Evolutionary conservation across 2,888 invertebrate species (phyloP).

Genomic region (Himalopsyche anomala): DNA sequence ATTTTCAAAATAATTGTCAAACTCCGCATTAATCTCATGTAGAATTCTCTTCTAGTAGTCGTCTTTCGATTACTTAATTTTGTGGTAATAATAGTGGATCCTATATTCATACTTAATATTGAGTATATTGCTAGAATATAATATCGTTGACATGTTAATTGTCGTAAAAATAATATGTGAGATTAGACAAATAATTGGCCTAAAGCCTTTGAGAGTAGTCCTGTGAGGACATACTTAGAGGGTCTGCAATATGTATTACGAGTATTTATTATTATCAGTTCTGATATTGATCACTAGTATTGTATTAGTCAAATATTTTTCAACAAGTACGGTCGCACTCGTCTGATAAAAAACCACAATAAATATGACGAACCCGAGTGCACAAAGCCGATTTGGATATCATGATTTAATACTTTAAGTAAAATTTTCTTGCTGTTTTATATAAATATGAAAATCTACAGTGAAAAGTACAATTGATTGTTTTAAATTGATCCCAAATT

Average conservation of each 20-base stretch:
- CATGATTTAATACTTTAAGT: slow-evolving; percentile 11
- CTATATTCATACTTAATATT: slow-evolving; percentile 54
- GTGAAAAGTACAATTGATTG: neutral
- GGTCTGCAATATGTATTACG: slow-evolving; percentile 44
- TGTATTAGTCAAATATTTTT: slow-evolving; percentile 18
- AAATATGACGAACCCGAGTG: slow-evolving; percentile 3
- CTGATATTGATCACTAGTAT: slow-evolving; percentile 1
- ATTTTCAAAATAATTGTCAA: too few species aligned
- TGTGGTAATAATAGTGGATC: slow-evolving; percentile 55
- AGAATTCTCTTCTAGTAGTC: neutral
- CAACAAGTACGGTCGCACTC: neutral
- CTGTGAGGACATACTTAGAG: slow-evolving; percentile 36
- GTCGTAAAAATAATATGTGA: slow-evolving; percentile 48
- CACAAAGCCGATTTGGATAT: slow-evolving; percentile 7
- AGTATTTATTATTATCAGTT: slow-evolving; percentile 23
- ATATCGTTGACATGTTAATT: slow-evolving; percentile 50
- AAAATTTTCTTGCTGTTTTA: neutral
- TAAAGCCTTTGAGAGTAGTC: slow-evolving; percentile 55
- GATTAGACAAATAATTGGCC: slow-evolving; percentile 61
- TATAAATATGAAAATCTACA: neutral
- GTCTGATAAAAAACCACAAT: neutral
- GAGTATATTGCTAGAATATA: slow-evolving; percentile 54
- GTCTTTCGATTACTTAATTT: slow-evolving; percentile 6
- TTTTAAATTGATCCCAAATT: neutral
- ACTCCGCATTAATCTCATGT: too few species aligned